Evolutionary conservation across 2,797 vertebrate genomes (phyloP), one percentile per base, ranked within the genome.

Genomic region (Danio tinwini): DNA sequence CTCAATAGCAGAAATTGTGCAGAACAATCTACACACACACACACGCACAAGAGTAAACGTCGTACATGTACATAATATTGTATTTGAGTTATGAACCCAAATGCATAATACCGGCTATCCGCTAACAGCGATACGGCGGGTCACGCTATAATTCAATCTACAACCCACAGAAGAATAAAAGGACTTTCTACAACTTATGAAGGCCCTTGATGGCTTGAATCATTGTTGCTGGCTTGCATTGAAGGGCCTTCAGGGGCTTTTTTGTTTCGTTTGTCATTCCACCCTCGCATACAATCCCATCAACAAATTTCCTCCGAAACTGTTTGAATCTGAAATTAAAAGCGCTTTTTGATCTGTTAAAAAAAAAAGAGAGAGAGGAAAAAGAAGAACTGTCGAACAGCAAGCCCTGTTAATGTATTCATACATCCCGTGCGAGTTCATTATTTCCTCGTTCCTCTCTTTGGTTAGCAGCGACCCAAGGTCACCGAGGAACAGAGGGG

Each of bases 391-490:
- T 29, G 29, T 29, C 6, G 8, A 56, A 55, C 14, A 10, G 10
- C 83, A 19, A 80, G 68, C 19, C n/a, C 71, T 67, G 85, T 89
- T 92, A 89, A 93, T 92, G 85, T 90, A 91, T 92, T 92, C 83
- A 93, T 85, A 88, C 91, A 91, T 92, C 90, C 91, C 74, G 74
- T 56, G 80, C 87, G 86, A 87, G 90, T 89, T 91, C 86, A 88
- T 91, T 87, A 88, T 89, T 92, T 91, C 80, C 71, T 39, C 11
- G 14, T 19, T 50, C 21, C 47, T 78, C 19, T 72, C 79, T 80
- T 58, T 84, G 81, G 64, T 82, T 80, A 42, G 61, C 71, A 11
- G 47, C 40, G 68, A 87, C 77, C 67, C 55, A 84, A 87, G 86
- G 88, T 88, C 86, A 84, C 50, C 14, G 13, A 55, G 69, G 75